phyloP scores from a whole-genome alignment of 1,140 invertebrate genomes.

The Phthorimaea operculella region DNA sequence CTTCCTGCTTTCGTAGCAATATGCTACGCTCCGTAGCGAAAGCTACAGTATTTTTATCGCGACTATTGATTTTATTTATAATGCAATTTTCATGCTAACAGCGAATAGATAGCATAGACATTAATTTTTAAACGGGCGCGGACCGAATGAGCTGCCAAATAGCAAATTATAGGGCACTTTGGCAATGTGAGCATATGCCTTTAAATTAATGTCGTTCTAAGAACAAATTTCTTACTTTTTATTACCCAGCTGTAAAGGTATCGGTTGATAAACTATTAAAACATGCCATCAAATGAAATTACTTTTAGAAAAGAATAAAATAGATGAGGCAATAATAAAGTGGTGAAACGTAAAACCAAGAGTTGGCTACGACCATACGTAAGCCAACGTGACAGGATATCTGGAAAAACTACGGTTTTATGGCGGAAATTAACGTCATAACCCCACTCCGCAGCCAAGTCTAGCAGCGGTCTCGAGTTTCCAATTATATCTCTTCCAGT shows the following conservation, averaged over 20 bases:
- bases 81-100: constrained; percentile 1
- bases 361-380: background rate
- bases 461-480: constrained; percentile 49
- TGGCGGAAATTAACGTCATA: constrained; percentile 22
- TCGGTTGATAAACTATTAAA: too few relatives aligned
- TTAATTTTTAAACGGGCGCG: background rate
- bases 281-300: too few relatives aligned
- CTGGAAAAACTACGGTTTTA: constrained; percentile 13
- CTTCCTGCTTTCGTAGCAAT: background rate
- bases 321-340: too few relatives aligned
- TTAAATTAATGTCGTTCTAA: background rate
- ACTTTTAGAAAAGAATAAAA: too few relatives aligned
- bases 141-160: constrained; percentile 2
- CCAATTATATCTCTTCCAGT: constrained; percentile 63
- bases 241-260: background rate
- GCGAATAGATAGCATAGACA: background rate
- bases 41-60: background rate
- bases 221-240: background rate
- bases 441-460: constrained; percentile 14
- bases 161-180: constrained; percentile 6
- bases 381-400: background rate
- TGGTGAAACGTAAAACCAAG: too few relatives aligned
- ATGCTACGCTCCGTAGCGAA: background rate
- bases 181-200: background rate
- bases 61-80: constrained; percentile 1